These are phyloP conservation scores for Drosophila austrosaltans DNA, from an alignment of 2,888 invertebrate species.

Conservation along the genomic window DNA sequence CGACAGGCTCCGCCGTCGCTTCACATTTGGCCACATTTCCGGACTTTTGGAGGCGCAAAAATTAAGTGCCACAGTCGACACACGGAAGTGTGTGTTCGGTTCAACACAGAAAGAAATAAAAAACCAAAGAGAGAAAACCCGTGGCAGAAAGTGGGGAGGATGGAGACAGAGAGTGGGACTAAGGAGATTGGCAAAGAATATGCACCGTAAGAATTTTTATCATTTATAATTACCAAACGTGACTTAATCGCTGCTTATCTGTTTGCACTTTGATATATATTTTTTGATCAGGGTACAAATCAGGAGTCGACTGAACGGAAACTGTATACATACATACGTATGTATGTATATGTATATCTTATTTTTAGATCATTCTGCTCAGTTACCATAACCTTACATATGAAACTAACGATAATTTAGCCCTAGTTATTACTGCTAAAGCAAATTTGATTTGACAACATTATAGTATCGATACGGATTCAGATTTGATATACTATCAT, in stretches of 20 bases:
- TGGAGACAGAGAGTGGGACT: background rate
- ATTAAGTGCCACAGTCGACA: constrained; percentile 26
- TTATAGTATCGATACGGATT: too few species aligned
- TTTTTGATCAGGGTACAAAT: too few species aligned
- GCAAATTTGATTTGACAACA: too few species aligned
- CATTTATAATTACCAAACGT: constrained; percentile 1
- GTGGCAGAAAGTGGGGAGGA: background rate
- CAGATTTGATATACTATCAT: background rate
- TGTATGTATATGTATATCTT: too few species aligned
- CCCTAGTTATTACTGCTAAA: too few species aligned
- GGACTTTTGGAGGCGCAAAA: constrained; percentile 25
- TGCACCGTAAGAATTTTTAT: background rate
- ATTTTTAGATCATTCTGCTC: too few species aligned
- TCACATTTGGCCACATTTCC: constrained; percentile 30
- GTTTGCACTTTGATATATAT: too few species aligned
- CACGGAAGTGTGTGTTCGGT: background rate
- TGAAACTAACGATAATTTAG: too few species aligned
- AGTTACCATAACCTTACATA: too few species aligned
- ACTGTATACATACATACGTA: too few species aligned
- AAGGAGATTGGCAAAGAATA: background rate
- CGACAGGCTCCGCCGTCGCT: background rate
- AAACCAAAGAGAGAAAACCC: background rate
- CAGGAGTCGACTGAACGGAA: too few species aligned
- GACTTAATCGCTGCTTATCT: too few species aligned
- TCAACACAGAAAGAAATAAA: background rate